phyloP scores from a whole-genome alignment of 2,888 invertebrate genomes.

The Orthosia cruda region DNA sequence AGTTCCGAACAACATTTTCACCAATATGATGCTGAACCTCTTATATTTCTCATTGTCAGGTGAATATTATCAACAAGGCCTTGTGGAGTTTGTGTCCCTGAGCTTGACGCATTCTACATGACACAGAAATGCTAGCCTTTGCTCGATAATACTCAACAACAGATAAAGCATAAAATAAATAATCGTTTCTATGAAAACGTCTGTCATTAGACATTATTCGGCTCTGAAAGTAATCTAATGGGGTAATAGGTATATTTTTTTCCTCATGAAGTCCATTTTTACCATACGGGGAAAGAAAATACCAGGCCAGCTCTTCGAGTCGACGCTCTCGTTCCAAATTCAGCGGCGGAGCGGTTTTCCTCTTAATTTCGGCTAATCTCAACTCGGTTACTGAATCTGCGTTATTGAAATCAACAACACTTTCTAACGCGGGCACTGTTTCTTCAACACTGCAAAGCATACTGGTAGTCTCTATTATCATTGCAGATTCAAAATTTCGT shows the following conservation, averaged over 20 bases:
- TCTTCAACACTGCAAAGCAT: conserved; percentile 9
- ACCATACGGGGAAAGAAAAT: conserved; percentile 42
- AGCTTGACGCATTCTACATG: conserved; percentile 61
- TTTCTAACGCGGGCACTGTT: conserved; percentile 17
- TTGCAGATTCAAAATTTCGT: too few species aligned
- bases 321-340: conserved; percentile 41
- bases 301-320: conserved; percentile 59
- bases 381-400: not conserved
- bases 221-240: conserved; percentile 60
- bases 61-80: conserved; percentile 69
- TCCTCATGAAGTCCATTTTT: conserved; percentile 20
- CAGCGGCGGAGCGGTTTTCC: conserved; percentile 35
- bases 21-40: conserved; percentile 73
- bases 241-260: conserved; percentile 53
- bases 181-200: conserved; percentile 7
- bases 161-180: conserved; percentile 30
- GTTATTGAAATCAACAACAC: conserved; percentile 6
- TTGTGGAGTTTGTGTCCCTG: conserved; percentile 55
- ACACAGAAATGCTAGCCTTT: conserved; percentile 16
- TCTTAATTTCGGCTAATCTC: conserved; percentile 34
- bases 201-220: not conserved
- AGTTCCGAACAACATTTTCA: conserved; percentile 69
- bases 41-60: conserved; percentile 72
- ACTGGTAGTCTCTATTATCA: not conserved
- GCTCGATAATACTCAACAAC: conserved; percentile 9